Percentiles rank a stretch among this genome's conserved stretches.
phyloP scores from a whole-genome alignment of 1,140 invertebrate genomes.

The Conus betulinus region DNA sequence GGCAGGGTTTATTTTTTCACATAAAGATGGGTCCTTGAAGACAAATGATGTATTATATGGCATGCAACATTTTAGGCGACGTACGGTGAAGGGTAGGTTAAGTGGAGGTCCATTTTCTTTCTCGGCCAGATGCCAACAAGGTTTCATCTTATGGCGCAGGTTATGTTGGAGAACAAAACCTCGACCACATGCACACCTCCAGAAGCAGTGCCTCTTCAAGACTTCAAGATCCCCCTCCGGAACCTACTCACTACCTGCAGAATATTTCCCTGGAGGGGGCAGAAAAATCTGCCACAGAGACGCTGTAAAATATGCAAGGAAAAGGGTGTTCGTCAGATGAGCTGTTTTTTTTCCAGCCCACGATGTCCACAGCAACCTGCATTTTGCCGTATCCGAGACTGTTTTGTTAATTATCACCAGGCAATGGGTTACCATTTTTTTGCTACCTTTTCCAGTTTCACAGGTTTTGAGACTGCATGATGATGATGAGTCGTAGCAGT shows the following conservation, averaged over 20 bases:
- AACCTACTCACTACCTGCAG: background rate
- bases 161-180: background rate
- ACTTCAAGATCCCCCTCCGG: background rate
- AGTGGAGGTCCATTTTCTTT: too few species aligned
- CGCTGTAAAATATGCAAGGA: constrained; percentile 14
- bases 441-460: background rate
- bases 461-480: too few species aligned
- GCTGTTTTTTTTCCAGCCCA: background rate
- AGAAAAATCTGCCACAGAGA: constrained; percentile 13
- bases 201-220: background rate
- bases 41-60: too few species aligned
- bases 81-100: too few species aligned
- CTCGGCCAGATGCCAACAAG: background rate
- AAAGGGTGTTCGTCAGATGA: background rate
- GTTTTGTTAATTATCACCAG: background rate
- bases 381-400: background rate
- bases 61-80: too few species aligned
- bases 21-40: too few species aligned
- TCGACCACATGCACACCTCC: background rate
- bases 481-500: too few species aligned
- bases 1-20: too few species aligned
- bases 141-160: constrained; percentile 4
- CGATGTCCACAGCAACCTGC: background rate
- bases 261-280: constrained; percentile 1
- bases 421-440: background rate